Conservation (phyloP, 1,140 invertebrate species). For the Leptinotarsa lineolata region DNA sequence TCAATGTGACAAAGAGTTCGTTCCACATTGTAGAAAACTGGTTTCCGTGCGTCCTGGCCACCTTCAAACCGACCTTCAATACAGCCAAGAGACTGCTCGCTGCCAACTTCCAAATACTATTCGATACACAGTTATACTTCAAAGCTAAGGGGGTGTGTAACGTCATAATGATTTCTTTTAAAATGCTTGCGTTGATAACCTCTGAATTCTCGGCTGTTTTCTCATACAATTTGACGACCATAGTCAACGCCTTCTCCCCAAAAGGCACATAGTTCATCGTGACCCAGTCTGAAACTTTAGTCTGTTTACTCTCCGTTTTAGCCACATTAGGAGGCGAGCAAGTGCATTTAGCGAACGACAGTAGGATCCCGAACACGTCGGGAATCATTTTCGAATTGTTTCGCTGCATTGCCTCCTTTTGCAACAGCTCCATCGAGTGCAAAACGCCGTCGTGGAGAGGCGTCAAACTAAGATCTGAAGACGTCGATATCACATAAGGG, state of each 20-base stretch:
- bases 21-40: conserved; percentile 80
- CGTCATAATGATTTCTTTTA: conserved; percentile 78
- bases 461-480: conserved; percentile 75
- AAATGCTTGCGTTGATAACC: conserved; percentile 75
- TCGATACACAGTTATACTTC: conserved; percentile 83
- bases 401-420: conserved; percentile 76
- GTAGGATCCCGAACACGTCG: conserved; percentile 78
- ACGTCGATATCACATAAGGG: conserved; percentile 74
- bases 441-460: conserved; percentile 81
- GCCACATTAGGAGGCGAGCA: conserved; percentile 71
- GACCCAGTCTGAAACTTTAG: conserved; percentile 70
- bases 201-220: conserved; percentile 74
- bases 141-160: conserved; percentile 75
- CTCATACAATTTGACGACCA: conserved; percentile 82
- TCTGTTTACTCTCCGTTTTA: conserved; percentile 61
- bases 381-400: conserved; percentile 73
- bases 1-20: conserved; percentile 81
- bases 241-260: conserved; percentile 80
- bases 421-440: conserved; percentile 77
- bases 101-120: conserved; percentile 84
- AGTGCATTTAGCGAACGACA: conserved; percentile 75
- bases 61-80: conserved; percentile 82
- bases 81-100: conserved; percentile 79
- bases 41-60: conserved; percentile 78
- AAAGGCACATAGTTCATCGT: conserved; percentile 88